phyloP scores from a whole-genome alignment of 2,888 invertebrate genomes.

The Folsomia manolachei region DNA sequence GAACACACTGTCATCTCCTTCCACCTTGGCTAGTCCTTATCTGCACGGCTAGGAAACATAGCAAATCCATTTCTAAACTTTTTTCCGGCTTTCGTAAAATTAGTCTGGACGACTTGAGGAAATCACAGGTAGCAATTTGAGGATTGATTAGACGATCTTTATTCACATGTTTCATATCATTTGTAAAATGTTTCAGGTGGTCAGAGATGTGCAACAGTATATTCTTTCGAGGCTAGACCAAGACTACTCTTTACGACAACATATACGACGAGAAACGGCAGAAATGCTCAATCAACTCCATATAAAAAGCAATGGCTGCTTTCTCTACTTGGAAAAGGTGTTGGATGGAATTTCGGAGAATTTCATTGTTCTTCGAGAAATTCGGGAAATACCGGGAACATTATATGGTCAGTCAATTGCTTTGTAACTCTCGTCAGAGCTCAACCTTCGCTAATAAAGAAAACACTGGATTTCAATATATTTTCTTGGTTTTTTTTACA shows the following conservation, averaged over 20 bases:
- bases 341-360: conserved; percentile 89
- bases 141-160: not conserved
- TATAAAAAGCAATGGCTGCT: conserved; percentile 93
- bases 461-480: too few species aligned
- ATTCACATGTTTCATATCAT: conserved; percentile 10
- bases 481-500: too few species aligned
- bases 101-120: conserved; percentile 83
- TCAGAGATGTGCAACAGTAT: conserved; percentile 92
- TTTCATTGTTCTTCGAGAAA: conserved; percentile 85
- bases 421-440: conserved; percentile 91
- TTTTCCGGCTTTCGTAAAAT: conserved; percentile 80
- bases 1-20: conserved; percentile 83
- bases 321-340: conserved; percentile 81
- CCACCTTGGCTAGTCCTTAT: conserved; percentile 74
- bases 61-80: conserved; percentile 72
- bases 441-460: too few species aligned
- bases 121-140: conserved; percentile 62
- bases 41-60: conserved; percentile 62
- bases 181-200: conserved; percentile 61
- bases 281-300: conserved; percentile 91
- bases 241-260: conserved; percentile 81
- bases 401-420: conserved; percentile 92
- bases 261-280: conserved; percentile 86
- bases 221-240: conserved; percentile 85
- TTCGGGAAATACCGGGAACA: conserved; percentile 91